These are phyloP conservation scores for Chionoecetes opilio DNA, from an alignment of 1,140 invertebrate species.

Conservation along the genomic window DNA sequence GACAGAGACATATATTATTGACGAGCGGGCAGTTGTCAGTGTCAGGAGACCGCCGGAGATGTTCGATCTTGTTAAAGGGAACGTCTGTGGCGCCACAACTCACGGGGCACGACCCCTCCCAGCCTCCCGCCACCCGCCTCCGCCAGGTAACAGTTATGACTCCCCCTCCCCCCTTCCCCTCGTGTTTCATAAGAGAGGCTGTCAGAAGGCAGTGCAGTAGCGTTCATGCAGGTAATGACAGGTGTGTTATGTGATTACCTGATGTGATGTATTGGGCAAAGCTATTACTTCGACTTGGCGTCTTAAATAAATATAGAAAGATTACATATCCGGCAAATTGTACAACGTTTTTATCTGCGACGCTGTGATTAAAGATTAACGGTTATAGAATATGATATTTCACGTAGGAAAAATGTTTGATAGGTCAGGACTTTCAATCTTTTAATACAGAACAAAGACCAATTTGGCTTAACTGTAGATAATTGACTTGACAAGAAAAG, in stretches of 20 bases:
- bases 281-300: background rate
- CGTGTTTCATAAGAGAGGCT: background rate
- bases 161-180: too few species aligned
- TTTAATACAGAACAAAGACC: background rate
- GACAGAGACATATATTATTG: slow-evolving; percentile 50
- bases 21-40: slow-evolving; percentile 51
- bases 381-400: background rate
- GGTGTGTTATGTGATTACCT: background rate
- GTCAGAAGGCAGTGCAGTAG: too few species aligned
- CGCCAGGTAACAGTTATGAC: background rate
- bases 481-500: slow-evolving; percentile 18
- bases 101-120: slow-evolving; percentile 2
- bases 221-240: too few species aligned
- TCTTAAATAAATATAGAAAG: slow-evolving; percentile 6
- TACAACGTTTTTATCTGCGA: background rate
- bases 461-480: slow-evolving; percentile 19
- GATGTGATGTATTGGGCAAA: background rate
- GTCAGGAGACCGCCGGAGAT: slow-evolving; percentile 36
- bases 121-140: background rate
- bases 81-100: slow-evolving; percentile 15
- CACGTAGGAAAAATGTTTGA: background rate
- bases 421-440: slow-evolving; percentile 7
- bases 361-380: slow-evolving; percentile 17
- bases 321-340: background rate
- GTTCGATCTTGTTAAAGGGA: slow-evolving; percentile 19